phyloP scores from a whole-genome alignment of 2,888 invertebrate genomes.

The Graphium colonna region DNA sequence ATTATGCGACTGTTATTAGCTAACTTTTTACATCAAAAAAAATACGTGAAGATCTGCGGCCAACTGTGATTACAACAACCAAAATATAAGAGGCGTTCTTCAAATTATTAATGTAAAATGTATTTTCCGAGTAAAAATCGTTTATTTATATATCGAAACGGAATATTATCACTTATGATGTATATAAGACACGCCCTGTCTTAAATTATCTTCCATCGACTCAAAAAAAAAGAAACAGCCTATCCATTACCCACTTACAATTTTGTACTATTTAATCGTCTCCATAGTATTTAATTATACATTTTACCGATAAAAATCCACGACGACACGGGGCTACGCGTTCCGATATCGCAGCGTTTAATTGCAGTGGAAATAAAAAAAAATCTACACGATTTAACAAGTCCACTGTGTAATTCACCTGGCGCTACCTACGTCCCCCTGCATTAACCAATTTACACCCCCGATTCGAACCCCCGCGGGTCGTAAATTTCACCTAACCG shows the following conservation, averaged over 20 bases:
- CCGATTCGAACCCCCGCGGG: slow-evolving; percentile 47
- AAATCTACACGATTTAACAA: slow-evolving; percentile 14
- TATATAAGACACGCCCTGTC: too few relatives aligned
- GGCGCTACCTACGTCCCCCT: slow-evolving; percentile 37
- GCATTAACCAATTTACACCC: slow-evolving; percentile 63
- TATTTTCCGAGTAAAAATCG: too few relatives aligned
- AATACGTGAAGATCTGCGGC: too few relatives aligned
- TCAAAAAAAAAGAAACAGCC: background rate
- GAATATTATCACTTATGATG: too few relatives aligned
- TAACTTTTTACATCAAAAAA: too few relatives aligned
- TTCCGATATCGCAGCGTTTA: slow-evolving; percentile 8
- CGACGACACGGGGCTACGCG: background rate
- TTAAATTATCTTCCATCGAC: background rate
- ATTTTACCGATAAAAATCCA: background rate
- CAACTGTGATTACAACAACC: too few relatives aligned
- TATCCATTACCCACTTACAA: background rate
- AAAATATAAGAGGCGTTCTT: too few relatives aligned
- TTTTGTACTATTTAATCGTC: too few relatives aligned
- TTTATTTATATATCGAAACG: too few relatives aligned
- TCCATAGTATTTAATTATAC: background rate
- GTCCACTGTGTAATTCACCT: slow-evolving; percentile 21
- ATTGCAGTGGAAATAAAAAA: slow-evolving; percentile 10
- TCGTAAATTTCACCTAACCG: slow-evolving; percentile 66
- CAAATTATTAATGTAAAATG: too few relatives aligned
- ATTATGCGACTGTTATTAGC: too few relatives aligned